Base-by-base conservation (phyloP, 2,113 vertebrate species). In the Hepsetus odoe region DNA sequence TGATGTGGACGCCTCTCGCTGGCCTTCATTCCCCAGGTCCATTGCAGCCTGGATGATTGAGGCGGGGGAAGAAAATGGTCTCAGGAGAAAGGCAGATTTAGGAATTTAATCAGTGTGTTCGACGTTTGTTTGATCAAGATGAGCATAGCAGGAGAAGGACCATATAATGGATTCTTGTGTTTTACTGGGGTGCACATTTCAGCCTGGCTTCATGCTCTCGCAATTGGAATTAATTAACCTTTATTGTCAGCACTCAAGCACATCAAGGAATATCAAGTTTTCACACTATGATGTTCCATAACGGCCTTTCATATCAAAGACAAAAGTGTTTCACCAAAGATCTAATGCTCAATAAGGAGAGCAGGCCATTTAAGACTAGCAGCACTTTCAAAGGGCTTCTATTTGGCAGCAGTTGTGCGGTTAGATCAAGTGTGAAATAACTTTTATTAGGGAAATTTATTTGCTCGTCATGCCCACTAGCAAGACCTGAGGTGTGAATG, bases 341-440 rank as follows among this genome's bases (percentile, higher is more conserved):
- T 4, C 26, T n/a, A 20, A 69, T n/a, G 32, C 26, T 13, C 26
- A 68, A 16, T n/a, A 62, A 32, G 22, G 26, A 49, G 56, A 72
- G 32, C 11, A 33, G 44, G 22, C 32, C 42, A 49, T 49, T 80
- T 28, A 76, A 1, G 1, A 6, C 33, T 22, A 35, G 10, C 13
- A 33, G 2, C 22, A 5, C 44, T 68, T 76, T 69, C 20, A n/a
- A 59, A 49, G 3, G 40, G 5, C 20, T 20, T 20, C 38, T 55
- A 16, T 80, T 62, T 68, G 61, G 20, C 22, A 30, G 67, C 70
- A 66, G 24, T 28, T 22, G 16, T 11, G 13, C 11, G 12, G 20
- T 46, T n/a, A 67, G 56, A 70, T 81, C 65, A 65, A 78, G 68
- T 78, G 71, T 84, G 71, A 84, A 84, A 80, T 72, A 71, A 74